Base-by-base conservation (phyloP, 2,113 vertebrate genomes). In the Embiotoca jacksoni region DNA sequence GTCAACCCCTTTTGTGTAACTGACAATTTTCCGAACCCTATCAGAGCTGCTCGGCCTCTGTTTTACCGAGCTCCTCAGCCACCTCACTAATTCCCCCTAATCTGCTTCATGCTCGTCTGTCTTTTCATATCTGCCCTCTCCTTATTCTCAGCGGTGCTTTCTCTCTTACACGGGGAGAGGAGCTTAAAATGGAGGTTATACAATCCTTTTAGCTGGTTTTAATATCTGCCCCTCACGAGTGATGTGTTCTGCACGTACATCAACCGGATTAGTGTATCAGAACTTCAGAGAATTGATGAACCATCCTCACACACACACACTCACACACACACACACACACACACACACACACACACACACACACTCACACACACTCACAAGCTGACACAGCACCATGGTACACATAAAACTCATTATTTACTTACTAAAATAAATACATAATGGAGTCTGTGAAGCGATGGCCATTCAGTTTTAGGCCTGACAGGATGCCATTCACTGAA, bases 171-270 rank as follows among this genome's bases (percentile, higher is more conserved):
- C 66, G 59, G 41, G 73, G 54, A 78, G 55, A 54, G 30, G 68
- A 88, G 91, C 87, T 93, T 89, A 91, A 91, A 86, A 84, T 39
- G 52, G 65, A 86, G 76, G 81, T 87, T 90, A 80, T 68, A 80
- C 82, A 91, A 92, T 87, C 90, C 81, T 86, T 92, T 92, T 83
- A 89, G 86, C 81, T 81, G 84, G 66, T 84, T 92, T 87, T 85
- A 87, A 85, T 80, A 78, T 90, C 67, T 76, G 77, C 76, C 59
- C 72, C 81, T 87, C 78, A 64, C 35, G 35, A 88, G 83, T 81
- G 87, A 89, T 92, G 74, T 81, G 67, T 89, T 88, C 86, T 73
- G 77, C 87, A 87, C 71, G 80, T 83, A 89, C 84, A 91, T 90
- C 91, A 91, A 89, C 81, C 62, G 87, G 91, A 92, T 93, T 93